A percentile compares a stretch with the other conserved stretches of the same genome.
Conservation (phyloP, 2,113 vertebrate genomes). For the Martes martes region DNA sequence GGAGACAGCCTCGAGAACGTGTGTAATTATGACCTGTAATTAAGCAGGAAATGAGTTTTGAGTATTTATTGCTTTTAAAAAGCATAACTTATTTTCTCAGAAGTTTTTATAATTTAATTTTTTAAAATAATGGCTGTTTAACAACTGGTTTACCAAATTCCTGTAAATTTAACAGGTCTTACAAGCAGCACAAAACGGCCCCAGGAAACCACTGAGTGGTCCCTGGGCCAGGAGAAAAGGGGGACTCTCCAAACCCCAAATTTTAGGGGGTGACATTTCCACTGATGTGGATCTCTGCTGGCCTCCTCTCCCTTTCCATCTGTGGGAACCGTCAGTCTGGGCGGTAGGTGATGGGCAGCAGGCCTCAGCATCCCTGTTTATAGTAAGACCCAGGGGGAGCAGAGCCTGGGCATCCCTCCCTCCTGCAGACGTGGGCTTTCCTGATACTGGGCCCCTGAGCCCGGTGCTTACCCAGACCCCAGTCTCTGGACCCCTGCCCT, state of each 20-base stretch:
- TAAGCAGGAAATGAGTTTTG: background rate
- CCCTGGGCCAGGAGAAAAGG: background rate
- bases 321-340: background rate
- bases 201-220: background rate
- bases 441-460: background rate
- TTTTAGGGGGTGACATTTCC: background rate
- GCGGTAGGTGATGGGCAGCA: background rate
- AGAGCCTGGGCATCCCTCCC: background rate
- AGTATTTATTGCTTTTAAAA: background rate
- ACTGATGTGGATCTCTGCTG: too few species aligned
- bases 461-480: background rate
- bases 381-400: too few species aligned
- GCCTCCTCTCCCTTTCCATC: background rate
- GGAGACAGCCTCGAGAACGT: accelerated
- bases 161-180: background rate
- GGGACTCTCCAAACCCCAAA: background rate
- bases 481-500: background rate
- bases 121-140: background rate
- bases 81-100: background rate
- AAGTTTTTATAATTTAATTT: background rate
- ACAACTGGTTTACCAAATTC: background rate
- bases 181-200: background rate
- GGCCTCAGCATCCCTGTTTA: background rate
- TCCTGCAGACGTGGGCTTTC: background rate
- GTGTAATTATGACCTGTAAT: background rate